These are phyloP conservation scores for Tapera naevia DNA, from an alignment of 2,797 vertebrate genomes.

Conservation along the genomic window DNA sequence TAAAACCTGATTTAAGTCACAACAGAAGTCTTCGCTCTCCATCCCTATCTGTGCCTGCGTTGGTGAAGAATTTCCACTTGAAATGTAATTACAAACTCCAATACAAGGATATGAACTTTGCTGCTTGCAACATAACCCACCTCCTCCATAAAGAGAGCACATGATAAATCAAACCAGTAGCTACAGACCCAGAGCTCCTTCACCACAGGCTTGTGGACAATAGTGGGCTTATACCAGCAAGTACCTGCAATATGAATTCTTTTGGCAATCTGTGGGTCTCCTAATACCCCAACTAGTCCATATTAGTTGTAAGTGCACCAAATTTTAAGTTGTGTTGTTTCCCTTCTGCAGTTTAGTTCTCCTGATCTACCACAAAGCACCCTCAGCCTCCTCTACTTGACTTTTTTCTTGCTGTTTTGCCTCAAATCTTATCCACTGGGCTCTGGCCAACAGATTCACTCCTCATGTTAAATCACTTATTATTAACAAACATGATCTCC, in stretches of 20 bases:
- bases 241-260: not conserved
- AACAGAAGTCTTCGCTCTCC: not conserved
- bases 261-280: not conserved
- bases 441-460: not conserved
- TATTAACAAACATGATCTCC: not conserved
- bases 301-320: not conserved
- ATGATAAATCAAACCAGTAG: not conserved
- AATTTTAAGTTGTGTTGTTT: not conserved
- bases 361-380: not conserved
- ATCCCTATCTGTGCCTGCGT: not conserved
- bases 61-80: constrained; percentile 2
- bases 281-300: not conserved
- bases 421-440: not conserved
- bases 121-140: constrained; percentile 33
- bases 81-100: constrained; percentile 21
- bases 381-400: not conserved
- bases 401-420: not conserved
- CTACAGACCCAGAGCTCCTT: not conserved
- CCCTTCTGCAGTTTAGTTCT: not conserved
- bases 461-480: not conserved
- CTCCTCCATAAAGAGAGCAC: not conserved
- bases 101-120: constrained; percentile 35
- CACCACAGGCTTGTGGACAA: not conserved
- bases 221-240: not conserved
- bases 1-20: not conserved